A percentile compares a stretch with the other conserved stretches of the same genome.
phyloP scores from a whole-genome alignment of 2,888 invertebrate species.

The Frankliniella intonsa region DNA sequence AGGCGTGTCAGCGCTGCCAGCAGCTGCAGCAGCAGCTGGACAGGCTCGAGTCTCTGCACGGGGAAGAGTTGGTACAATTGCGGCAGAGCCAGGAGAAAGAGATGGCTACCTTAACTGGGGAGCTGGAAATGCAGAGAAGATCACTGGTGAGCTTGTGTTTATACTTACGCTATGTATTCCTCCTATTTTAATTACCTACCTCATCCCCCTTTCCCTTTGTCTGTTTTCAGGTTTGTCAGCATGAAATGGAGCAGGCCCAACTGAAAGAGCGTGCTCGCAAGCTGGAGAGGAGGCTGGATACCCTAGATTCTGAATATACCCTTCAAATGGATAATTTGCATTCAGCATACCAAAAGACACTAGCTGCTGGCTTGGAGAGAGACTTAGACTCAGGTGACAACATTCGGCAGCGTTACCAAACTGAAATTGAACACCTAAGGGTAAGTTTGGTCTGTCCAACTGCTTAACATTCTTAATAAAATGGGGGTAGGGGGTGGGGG shows the following conservation, averaged over 20 bases:
- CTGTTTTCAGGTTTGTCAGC: conserved; percentile 47
- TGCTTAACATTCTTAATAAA: too few species aligned
- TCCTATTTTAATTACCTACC: not conserved
- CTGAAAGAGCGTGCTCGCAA: conserved; percentile 65
- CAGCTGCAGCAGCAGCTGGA: conserved; percentile 52
- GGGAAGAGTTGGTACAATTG: conserved; percentile 41
- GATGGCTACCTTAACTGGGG: conserved; percentile 37
- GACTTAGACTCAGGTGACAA: conserved; percentile 51
- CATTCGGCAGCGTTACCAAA: conserved; percentile 70
- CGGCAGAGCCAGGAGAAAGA: conserved; percentile 46
- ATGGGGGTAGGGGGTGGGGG: not conserved
- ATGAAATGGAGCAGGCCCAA: conserved; percentile 46
- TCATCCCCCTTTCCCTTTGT: conserved; percentile 27
- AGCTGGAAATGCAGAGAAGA: conserved; percentile 40
- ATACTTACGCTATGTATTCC: not conserved
- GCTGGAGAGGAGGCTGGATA: conserved; percentile 65
- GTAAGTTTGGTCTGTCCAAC: conserved; percentile 43
- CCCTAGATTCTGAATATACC: conserved; percentile 75
- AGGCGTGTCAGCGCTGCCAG: conserved; percentile 50
- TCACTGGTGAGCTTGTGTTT: conserved; percentile 37
- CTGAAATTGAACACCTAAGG: conserved; percentile 80
- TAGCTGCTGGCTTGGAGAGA: conserved; percentile 48
- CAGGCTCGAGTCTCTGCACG: conserved; percentile 42
- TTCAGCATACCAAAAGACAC: conserved; percentile 66
- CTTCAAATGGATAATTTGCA: conserved; percentile 76